phyloP scores from a whole-genome alignment of 2,113 vertebrate species.

The Turdus rufiventris region DNA sequence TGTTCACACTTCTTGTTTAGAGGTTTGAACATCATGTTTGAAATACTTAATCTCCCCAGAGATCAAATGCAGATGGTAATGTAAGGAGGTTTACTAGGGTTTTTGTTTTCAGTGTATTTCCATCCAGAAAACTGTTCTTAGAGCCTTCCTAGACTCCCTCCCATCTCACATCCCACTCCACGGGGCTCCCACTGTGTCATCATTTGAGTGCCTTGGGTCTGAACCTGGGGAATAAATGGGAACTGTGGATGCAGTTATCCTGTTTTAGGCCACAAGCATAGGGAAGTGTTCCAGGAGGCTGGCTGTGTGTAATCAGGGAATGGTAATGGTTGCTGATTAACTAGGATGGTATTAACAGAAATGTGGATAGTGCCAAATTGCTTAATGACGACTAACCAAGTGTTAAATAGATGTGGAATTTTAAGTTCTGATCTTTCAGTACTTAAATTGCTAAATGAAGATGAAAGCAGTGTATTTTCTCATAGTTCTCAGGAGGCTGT shows the following conservation, averaged over 20 bases:
- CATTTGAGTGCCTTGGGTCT: background rate
- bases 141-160: background rate
- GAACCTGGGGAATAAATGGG: background rate
- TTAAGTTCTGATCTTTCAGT: conserved; percentile 9
- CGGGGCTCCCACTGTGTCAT: background rate
- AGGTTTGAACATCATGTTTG: background rate
- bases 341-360: conserved; percentile 16
- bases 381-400: conserved; percentile 27
- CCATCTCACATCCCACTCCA: background rate
- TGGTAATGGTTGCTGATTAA: conserved; percentile 12
- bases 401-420: conserved; percentile 47
- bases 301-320: background rate
- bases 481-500: background rate
- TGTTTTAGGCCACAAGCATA: background rate
- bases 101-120: background rate
- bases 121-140: background rate
- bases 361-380: background rate
- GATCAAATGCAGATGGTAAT: background rate
- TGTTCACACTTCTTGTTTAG: background rate
- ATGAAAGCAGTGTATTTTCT: background rate
- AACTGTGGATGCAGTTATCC: background rate
- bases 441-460: conserved; percentile 18
- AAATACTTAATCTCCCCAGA: background rate
- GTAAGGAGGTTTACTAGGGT: background rate
- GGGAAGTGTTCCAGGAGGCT: conserved; percentile 10